Conservation (phyloP, 2,113 vertebrate genomes). For the Callaeas wilsoni region DNA sequence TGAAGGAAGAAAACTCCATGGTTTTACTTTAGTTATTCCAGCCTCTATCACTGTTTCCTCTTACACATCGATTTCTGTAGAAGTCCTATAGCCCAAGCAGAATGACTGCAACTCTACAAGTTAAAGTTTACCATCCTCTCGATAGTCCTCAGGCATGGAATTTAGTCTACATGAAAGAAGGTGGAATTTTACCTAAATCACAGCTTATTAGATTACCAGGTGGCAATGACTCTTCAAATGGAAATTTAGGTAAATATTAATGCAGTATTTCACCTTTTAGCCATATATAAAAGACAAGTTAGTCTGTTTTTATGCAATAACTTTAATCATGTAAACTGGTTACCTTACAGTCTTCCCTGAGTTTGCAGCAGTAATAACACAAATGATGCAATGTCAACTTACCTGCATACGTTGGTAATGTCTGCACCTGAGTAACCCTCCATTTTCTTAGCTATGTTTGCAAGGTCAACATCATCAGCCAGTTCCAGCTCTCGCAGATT, state of each 20-base stretch:
- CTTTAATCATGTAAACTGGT: not conserved
- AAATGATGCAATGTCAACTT: not conserved
- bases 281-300: not conserved
- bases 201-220: not conserved
- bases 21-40: not conserved
- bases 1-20: rapidly evolving
- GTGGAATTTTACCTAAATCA: not conserved
- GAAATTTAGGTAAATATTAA: not conserved
- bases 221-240: not conserved
- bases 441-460: constrained; percentile 91
- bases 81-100: not conserved
- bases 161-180: not conserved
- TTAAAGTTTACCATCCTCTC: not conserved
- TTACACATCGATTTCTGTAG: not conserved
- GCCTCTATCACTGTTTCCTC: not conserved
- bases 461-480: constrained; percentile 88
- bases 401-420: constrained; percentile 99
- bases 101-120: not conserved
- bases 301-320: not conserved
- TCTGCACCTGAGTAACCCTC: constrained; percentile 98
- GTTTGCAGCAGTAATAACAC: not conserved
- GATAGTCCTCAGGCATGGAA: not conserved
- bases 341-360: not conserved
- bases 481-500: constrained; percentile 92
- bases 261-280: not conserved